phyloP scores from a whole-genome alignment of 2,888 invertebrate genomes.

The Aquatica leii region DNA sequence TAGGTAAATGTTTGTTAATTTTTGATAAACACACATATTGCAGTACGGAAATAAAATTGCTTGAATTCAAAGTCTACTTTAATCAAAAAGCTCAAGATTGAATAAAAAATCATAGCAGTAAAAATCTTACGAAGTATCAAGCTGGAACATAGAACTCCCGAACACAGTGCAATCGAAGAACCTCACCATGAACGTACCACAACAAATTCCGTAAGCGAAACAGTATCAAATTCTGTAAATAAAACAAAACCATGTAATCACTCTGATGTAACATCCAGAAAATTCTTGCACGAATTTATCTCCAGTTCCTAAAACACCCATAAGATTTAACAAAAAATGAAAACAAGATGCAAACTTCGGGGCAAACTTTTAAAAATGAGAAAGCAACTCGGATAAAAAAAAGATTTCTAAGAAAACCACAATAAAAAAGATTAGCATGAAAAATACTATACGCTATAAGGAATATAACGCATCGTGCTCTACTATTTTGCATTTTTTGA shows the following conservation, averaged over 20 bases:
- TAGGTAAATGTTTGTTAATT: slow-evolving; percentile 40
- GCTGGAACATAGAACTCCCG: slow-evolving; percentile 12
- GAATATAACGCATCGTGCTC: no score
- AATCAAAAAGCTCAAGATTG: slow-evolving; percentile 24
- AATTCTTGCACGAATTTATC: no score
- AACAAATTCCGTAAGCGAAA: neutral
- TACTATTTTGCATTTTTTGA: no score
- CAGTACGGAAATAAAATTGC: slow-evolving; percentile 37
- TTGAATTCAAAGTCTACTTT: slow-evolving; percentile 34
- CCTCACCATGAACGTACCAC: neutral
- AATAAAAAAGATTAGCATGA: no score
- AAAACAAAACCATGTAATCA: no score
- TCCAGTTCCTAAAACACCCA: slow-evolving; percentile 12
- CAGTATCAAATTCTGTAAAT: neutral
- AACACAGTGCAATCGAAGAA: no score
- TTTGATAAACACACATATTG: slow-evolving; percentile 48
- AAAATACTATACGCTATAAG: no score
- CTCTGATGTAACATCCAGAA: no score
- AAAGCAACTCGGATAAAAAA: no score
- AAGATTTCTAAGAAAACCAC: no score
- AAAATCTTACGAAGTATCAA: no score
- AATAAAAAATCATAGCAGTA: slow-evolving; percentile 20
- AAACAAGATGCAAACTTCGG: slow-evolving; percentile 10
- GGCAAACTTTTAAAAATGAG: neutral
- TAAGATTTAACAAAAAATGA: neutral